Percentiles rank a stretch among this genome's conserved stretches.
These are phyloP conservation scores for Rachycentron canadum DNA, from an alignment of 2,797 vertebrate species.

Conservation along the genomic window DNA sequence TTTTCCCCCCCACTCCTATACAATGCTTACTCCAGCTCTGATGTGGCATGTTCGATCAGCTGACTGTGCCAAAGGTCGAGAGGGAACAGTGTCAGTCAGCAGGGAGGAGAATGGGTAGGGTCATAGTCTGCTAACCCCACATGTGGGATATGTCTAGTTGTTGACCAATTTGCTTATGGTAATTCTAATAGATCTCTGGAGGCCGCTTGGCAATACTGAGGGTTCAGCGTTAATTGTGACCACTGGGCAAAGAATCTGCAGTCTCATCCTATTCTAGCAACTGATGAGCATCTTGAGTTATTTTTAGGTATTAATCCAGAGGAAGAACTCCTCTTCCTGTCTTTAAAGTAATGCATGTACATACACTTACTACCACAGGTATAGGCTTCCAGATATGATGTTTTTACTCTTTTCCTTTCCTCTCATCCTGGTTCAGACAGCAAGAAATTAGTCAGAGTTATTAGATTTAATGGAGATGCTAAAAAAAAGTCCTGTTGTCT, in stretches of 20 bases:
- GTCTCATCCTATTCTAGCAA: conserved; percentile 72
- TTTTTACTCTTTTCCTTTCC: not conserved
- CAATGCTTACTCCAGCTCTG: conserved; percentile 52
- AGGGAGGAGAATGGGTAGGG: conserved; percentile 45
- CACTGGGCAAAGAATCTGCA: conserved; percentile 76
- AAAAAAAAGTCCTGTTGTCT: not conserved
- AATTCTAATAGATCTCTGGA: conserved; percentile 76
- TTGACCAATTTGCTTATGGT: conserved; percentile 81
- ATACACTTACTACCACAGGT: conserved; percentile 29
- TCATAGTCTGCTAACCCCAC: conserved; percentile 51
- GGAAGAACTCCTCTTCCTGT: conserved; percentile 29
- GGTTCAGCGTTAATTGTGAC: conserved; percentile 79
- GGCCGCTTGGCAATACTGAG: conserved; percentile 66
- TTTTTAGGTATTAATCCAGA: conserved; percentile 69
- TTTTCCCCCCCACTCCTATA: conserved; percentile 4
- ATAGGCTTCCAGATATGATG: not conserved
- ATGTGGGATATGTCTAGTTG: conserved; percentile 70
- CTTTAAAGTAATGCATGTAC: conserved; percentile 35
- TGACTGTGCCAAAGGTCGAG: conserved; percentile 67
- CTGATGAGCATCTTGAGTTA: conserved; percentile 71
- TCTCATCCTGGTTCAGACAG: not conserved
- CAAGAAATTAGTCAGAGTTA: not conserved
- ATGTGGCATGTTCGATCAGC: conserved; percentile 65
- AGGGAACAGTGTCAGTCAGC: conserved; percentile 67
- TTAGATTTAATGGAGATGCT: not conserved